Percentiles rank a stretch among this genome's conserved stretches.
phyloP scores from a whole-genome alignment of 2,113 vertebrate species.

The Coturnix japonica region DNA sequence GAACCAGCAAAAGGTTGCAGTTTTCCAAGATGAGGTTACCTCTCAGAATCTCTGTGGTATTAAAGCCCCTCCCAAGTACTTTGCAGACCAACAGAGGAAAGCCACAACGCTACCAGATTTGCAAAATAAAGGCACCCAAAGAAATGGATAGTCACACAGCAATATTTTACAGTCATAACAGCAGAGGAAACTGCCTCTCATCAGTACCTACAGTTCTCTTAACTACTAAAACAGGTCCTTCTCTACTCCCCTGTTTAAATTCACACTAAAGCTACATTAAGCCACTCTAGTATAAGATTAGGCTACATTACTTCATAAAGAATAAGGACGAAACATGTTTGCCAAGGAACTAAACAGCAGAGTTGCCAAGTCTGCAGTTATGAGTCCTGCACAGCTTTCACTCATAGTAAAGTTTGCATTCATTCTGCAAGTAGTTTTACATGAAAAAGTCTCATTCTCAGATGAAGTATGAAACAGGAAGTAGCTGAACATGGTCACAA shows the following conservation, averaged over 20 bases:
- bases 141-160: neutral
- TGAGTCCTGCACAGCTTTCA: neutral
- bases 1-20: neutral
- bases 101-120: neutral
- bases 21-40: neutral
- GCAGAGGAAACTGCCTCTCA: neutral
- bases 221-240: neutral
- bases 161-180: neutral
- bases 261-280: neutral
- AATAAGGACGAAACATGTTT: neutral
- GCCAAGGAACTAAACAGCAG: neutral
- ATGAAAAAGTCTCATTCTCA: neutral
- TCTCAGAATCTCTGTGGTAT: neutral
- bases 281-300: neutral
- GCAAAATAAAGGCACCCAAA: neutral
- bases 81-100: neutral
- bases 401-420: neutral
- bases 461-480: neutral
- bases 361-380: neutral
- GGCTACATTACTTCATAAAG: neutral
- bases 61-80: neutral
- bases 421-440: neutral
- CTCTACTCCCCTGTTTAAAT: neutral
- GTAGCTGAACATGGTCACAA: rapidly evolving
- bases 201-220: neutral